phyloP scores from a whole-genome alignment of 1,140 invertebrate species.

The Drosophila subobscura region DNA sequence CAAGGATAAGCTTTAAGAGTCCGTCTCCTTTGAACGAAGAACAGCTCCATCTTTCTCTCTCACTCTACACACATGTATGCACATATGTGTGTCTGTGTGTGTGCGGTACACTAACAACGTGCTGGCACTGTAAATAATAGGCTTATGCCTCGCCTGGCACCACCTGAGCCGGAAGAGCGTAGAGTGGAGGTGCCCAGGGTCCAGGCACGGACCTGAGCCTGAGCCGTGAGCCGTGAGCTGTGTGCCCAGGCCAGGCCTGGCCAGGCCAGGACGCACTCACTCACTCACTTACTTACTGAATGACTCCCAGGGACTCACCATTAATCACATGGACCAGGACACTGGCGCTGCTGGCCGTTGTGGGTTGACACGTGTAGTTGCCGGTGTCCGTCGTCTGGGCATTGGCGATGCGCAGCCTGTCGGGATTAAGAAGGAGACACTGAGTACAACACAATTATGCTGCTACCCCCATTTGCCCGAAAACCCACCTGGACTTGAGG shows the following conservation, averaged over 20 bases:
- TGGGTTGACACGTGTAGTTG: constrained; percentile 94
- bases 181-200: constrained; percentile 2
- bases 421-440: constrained; percentile 15
- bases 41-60: neutral
- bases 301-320: constrained; percentile 85
- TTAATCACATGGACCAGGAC: constrained; percentile 95
- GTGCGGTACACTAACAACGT: neutral
- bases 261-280: constrained; percentile 10
- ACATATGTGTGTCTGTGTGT: no score
- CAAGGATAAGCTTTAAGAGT: constrained; percentile 16
- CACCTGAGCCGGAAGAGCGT: constrained; percentile 26
- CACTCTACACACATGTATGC: no score
- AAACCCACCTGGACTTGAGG: constrained; percentile 71
- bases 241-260: neutral
- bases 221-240: neutral
- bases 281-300: neutral
- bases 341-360: constrained; percentile 90
- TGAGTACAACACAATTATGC: constrained; percentile 34
- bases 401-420: constrained; percentile 83
- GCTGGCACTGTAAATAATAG: constrained; percentile 30
- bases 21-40: neutral
- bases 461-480: no score
- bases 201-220: neutral
- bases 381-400: constrained; percentile 90
- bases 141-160: constrained; percentile 22